Percentiles rank a stretch among this genome's conserved stretches.
Conservation (phyloP, 2,888 invertebrate species). For the Aleiodes testaceus region DNA sequence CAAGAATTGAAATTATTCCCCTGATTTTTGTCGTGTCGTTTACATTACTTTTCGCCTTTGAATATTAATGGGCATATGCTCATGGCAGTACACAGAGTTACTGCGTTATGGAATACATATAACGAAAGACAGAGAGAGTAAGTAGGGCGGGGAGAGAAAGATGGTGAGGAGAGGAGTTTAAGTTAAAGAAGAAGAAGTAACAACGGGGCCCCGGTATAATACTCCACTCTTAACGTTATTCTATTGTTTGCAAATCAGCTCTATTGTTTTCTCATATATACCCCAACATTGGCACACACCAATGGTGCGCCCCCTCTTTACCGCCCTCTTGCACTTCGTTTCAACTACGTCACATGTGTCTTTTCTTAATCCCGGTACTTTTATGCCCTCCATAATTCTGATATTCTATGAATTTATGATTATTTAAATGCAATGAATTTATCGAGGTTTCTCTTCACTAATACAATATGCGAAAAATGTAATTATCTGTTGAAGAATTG, state of each 20-base stretch:
- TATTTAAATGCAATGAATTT: background rate
- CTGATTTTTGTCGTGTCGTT: constrained; percentile 72
- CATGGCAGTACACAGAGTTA: constrained; percentile 13
- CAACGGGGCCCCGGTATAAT: constrained; percentile 69
- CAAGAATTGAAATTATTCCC: constrained; percentile 73
- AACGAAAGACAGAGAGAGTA: constrained; percentile 1
- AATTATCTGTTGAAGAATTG: background rate
- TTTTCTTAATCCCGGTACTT: constrained; percentile 29
- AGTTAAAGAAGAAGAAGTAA: constrained; percentile 65
- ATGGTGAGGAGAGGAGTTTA: background rate
- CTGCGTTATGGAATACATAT: constrained; percentile 27
- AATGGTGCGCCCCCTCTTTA: constrained; percentile 45
- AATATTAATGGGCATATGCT: constrained; percentile 73
- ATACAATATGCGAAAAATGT: background rate
- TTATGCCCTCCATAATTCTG: constrained; percentile 21
- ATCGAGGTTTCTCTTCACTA: background rate
- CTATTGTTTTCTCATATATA: constrained; percentile 73
- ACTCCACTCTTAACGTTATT: constrained; percentile 73
- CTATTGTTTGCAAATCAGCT: constrained; percentile 74
- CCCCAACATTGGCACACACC: constrained; percentile 59
- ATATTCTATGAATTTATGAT: constrained; percentile 24
- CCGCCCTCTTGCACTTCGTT: constrained; percentile 35
- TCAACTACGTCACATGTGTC: constrained; percentile 33
- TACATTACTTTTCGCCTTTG: constrained; percentile 74
- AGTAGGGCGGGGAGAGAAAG: background rate